Conservation (phyloP, 53 echinoderm and acorn worm species). For the Holothuria leucospilota region DNA sequence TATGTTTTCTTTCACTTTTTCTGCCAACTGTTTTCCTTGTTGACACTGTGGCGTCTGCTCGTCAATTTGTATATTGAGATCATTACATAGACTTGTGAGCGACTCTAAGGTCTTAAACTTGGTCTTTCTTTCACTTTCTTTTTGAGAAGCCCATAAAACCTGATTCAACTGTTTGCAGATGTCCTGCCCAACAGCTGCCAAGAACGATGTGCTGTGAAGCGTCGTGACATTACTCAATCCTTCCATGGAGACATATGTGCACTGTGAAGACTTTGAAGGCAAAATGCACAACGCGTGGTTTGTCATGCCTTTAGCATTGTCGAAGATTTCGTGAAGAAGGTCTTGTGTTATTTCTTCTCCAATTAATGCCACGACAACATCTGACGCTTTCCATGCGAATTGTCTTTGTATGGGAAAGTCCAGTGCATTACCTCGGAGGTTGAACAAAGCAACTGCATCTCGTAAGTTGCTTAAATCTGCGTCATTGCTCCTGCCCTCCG, state of each 20-base stretch:
- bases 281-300: slow-evolving; percentile 2
- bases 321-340: background rate
- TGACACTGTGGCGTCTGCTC: background rate
- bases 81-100: background rate
- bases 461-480: background rate
- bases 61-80: background rate
- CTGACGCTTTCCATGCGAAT: slow-evolving; percentile 18
- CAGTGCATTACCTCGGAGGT: slow-evolving; percentile 19
- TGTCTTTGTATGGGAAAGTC: background rate
- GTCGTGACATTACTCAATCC: background rate
- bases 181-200: background rate
- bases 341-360: too few relatives aligned
- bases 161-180: slow-evolving; percentile 10
- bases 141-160: background rate
- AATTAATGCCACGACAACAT: slow-evolving; percentile 13
- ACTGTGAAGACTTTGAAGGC: background rate
- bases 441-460: slow-evolving; percentile 31
- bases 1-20: background rate
- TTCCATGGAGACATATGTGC: background rate
- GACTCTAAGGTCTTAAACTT: background rate
- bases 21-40: background rate
- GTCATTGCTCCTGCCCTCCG: background rate
- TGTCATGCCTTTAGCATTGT: background rate
- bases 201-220: background rate
- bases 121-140: background rate